Evolutionary conservation across 2,888 invertebrate species (phyloP).

Genomic region (Drosophila conformis): DNA sequence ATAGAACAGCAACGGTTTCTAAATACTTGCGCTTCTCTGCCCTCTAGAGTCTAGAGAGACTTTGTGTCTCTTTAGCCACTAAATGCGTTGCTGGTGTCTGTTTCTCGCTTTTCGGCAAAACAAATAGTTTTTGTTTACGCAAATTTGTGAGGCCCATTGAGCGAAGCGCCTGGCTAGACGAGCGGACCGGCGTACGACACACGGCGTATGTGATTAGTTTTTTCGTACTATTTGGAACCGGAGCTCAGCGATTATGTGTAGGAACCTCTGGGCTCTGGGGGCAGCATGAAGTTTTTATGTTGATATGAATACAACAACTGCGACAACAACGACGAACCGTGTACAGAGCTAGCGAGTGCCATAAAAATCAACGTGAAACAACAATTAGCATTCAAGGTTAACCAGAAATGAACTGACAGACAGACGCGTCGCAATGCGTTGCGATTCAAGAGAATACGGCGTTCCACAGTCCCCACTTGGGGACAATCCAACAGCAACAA

Average conservation of each 20-base stretch:
- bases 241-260: slow-evolving; percentile 65
- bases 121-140: slow-evolving; percentile 69
- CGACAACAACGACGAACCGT: slow-evolving; percentile 17
- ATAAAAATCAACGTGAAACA: slow-evolving; percentile 75
- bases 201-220: slow-evolving; percentile 79
- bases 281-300: slow-evolving; percentile 76
- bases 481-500: slow-evolving; percentile 37
- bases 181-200: slow-evolving; percentile 38
- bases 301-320: slow-evolving; percentile 61
- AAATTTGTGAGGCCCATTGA: slow-evolving; percentile 50
- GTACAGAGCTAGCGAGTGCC: slow-evolving; percentile 63
- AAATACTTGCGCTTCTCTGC: slow-evolving; percentile 48
- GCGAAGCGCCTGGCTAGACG: slow-evolving; percentile 59
- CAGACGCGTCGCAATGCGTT: slow-evolving; percentile 31
- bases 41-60: slow-evolving; percentile 3
- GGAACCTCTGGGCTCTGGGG: slow-evolving; percentile 22
- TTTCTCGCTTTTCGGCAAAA: slow-evolving; percentile 35
- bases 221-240: slow-evolving; percentile 82
- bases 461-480: slow-evolving; percentile 41
- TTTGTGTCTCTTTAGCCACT: slow-evolving; percentile 4
- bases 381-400: slow-evolving; percentile 80
- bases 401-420: slow-evolving; percentile 73
- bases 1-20: slow-evolving; percentile 79
- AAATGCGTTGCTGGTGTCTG: background rate
- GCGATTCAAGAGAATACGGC: slow-evolving; percentile 9